Evolutionary conservation across 2,797 vertebrate genomes (phyloP).

Genomic region (Meda fulgida): DNA sequence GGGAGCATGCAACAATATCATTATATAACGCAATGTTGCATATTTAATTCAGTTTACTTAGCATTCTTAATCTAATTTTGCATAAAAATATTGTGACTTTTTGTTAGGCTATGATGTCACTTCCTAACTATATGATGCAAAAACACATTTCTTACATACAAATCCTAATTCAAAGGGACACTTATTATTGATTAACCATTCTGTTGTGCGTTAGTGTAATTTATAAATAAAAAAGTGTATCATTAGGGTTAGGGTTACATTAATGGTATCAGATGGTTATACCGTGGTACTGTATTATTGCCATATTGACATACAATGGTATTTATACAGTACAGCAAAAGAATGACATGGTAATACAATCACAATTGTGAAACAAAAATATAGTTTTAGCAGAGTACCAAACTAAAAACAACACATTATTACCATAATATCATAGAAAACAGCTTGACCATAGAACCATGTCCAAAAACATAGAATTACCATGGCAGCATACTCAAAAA

Average conservation of each 20-base stretch:
- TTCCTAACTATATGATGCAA: background rate
- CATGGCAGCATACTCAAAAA: no score
- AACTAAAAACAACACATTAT: background rate
- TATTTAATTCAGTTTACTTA: background rate
- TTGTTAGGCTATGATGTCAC: background rate
- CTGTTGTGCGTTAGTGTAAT: background rate
- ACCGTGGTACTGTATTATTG: background rate
- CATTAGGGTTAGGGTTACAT: no score
- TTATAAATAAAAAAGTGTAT: background rate
- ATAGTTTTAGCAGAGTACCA: background rate
- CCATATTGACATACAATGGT: background rate
- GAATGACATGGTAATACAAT: background rate
- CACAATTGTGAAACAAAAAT: background rate
- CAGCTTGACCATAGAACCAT: no score
- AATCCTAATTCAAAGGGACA: background rate
- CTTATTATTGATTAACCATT: no score
- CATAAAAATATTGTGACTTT: no score
- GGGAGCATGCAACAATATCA: background rate
- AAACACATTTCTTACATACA: background rate
- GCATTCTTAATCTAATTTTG: background rate
- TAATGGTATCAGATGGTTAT: background rate
- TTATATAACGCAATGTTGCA: background rate
- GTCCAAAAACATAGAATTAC: no score
- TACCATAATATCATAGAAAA: no score
- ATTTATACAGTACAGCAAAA: background rate